Conservation (phyloP, 2,113 vertebrate genomes). For the Daphoenositta chrysoptera region DNA sequence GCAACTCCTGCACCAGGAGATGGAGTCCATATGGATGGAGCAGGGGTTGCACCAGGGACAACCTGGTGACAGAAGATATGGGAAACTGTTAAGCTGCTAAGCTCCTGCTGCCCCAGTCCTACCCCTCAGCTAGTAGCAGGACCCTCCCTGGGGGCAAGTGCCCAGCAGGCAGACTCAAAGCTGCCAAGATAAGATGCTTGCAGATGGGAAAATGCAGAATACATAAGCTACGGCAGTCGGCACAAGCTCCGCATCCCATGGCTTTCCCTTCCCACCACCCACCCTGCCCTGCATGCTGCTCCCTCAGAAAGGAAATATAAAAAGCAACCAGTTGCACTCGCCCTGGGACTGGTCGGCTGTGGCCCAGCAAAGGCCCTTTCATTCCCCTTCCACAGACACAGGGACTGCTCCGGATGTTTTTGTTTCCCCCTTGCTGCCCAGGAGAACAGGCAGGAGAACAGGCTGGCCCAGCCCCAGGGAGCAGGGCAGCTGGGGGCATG, state of each 20-base stretch:
- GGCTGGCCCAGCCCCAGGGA: background rate
- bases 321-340: background rate
- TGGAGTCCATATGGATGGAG: background rate
- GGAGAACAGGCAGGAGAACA: background rate
- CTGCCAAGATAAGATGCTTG: background rate
- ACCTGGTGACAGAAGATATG: background rate
- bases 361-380: constrained; percentile 42
- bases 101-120: background rate
- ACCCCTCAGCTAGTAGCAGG: background rate
- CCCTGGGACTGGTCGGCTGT: background rate
- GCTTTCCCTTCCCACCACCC: background rate
- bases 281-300: background rate
- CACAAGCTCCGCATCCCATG: background rate
- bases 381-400: constrained; percentile 32
- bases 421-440: background rate
- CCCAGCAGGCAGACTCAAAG: background rate
- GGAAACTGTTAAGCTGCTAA: background rate
- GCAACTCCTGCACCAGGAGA: background rate
- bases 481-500: background rate
- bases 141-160: background rate
- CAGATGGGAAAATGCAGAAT: background rate
- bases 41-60: background rate
- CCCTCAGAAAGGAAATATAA: constrained; percentile 43
- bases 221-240: fast-evolving
- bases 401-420: constrained; percentile 42